phyloP scores from a whole-genome alignment of 1,140 invertebrate species.

The Dendrolimus kikuchii region DNA sequence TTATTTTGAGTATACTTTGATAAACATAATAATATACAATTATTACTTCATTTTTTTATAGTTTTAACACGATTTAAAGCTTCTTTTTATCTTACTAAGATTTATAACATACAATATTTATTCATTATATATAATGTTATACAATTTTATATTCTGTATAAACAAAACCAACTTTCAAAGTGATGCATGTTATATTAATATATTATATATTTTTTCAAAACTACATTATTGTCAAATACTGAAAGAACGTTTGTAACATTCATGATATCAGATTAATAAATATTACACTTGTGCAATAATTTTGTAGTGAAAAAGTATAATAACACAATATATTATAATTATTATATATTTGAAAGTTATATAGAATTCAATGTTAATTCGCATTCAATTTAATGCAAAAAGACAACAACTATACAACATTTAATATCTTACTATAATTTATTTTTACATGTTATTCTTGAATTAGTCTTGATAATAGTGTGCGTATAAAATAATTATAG shows the following conservation, averaged over 20 bases:
- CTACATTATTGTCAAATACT: slow-evolving; percentile 64
- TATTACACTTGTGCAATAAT: slow-evolving; percentile 18
- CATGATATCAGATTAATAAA: slow-evolving; percentile 10
- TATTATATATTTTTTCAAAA: slow-evolving; percentile 15
- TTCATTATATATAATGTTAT: neutral
- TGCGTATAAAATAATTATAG: slow-evolving; percentile 23
- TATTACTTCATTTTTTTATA: slow-evolving; percentile 13
- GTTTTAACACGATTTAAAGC: slow-evolving; percentile 65
- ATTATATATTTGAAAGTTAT: no score
- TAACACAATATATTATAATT: no score
- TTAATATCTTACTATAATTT: slow-evolving; percentile 23
- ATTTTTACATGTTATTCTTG: slow-evolving; percentile 41
- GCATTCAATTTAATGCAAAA: slow-evolving; percentile 16
- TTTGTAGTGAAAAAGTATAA: slow-evolving; percentile 9
- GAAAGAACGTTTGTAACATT: slow-evolving; percentile 57
- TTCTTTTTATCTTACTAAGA: slow-evolving; percentile 55
- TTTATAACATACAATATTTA: slow-evolving; percentile 11
- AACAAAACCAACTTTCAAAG: slow-evolving; percentile 3
- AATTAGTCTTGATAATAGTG: slow-evolving; percentile 61
- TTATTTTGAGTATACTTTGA: no score
- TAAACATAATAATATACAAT: no score
- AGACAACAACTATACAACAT: slow-evolving; percentile 49
- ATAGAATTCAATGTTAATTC: no score
- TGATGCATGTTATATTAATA: slow-evolving; percentile 1
- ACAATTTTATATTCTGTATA: slow-evolving; percentile 2